These are phyloP conservation scores for Neomorphus geoffroyi DNA, from an alignment of 2,797 vertebrate species.

Conservation along the genomic window DNA sequence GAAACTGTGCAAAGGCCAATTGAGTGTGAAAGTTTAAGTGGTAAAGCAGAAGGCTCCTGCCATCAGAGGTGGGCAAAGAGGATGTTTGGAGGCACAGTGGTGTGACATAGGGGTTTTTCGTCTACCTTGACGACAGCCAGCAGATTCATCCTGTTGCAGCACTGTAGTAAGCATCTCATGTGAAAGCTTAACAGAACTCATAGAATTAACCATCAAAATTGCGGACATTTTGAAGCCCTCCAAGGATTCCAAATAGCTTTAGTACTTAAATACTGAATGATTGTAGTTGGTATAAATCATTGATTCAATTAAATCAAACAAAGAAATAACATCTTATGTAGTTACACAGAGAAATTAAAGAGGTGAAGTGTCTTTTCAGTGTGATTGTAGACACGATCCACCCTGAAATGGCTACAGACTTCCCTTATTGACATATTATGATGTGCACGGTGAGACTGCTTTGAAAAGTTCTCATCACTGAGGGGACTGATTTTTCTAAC, in stretches of 20 bases:
- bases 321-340: background rate
- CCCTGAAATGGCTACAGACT: background rate
- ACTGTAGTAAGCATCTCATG: background rate
- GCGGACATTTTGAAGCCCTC: background rate
- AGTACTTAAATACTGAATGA: background rate
- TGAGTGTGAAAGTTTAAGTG: background rate
- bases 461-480: background rate
- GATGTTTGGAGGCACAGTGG: background rate
- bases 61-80: background rate
- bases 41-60: background rate
- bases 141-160: background rate
- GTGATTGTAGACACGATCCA: background rate
- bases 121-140: background rate
- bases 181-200: background rate
- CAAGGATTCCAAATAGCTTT: background rate
- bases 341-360: background rate
- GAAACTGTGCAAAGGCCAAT: background rate
- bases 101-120: background rate
- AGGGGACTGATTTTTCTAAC: background rate
- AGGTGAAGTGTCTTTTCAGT: background rate
- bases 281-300: background rate
- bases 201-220: background rate
- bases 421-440: background rate
- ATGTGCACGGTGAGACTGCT: background rate
- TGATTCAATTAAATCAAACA: background rate